These are phyloP conservation scores for Zoanthus gigantus DNA, from an alignment of 92 coral and sea anemone genomes.

Conservation along the genomic window DNA sequence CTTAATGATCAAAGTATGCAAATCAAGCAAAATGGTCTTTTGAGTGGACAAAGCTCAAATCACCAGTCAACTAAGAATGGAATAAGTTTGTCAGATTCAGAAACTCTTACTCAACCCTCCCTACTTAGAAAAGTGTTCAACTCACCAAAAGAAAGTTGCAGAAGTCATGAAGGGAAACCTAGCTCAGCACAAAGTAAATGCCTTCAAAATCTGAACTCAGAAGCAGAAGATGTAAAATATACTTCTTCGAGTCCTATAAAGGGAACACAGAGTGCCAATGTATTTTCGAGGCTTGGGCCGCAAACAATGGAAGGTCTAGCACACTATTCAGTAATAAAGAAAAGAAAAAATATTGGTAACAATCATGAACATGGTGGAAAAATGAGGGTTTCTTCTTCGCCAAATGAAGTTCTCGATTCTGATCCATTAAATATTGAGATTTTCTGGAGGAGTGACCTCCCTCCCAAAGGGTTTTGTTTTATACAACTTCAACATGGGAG, in stretches of 20 bases:
- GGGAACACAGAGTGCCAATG: neutral
- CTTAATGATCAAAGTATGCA: neutral
- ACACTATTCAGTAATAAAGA: neutral
- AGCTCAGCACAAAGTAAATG: too few relatives aligned
- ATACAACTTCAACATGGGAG: neutral
- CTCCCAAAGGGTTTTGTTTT: slow-evolving; percentile 29
- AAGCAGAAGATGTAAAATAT: neutral
- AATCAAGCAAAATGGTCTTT: neutral
- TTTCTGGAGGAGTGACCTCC: slow-evolving; percentile 22
- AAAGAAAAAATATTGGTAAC: neutral
- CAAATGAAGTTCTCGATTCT: neutral
- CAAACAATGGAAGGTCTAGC: neutral
- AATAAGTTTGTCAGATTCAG: neutral
- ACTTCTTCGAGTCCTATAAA: neutral
- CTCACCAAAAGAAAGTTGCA: neutral
- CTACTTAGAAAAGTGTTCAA: neutral
- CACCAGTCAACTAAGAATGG: neutral
- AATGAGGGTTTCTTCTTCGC: neutral
- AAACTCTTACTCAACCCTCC: neutral
- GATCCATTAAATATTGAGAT: neutral
- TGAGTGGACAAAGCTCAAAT: neutral
- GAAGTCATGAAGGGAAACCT: neutral
- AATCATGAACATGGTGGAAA: slow-evolving; percentile 8
- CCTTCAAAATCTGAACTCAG: neutral
- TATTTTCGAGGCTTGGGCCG: slow-evolving; percentile 12